Percentiles rank a stretch among this genome's conserved stretches.
These are phyloP conservation scores for Ellobium chinense DNA, from an alignment of 2,888 invertebrate genomes.

Conservation along the genomic window DNA sequence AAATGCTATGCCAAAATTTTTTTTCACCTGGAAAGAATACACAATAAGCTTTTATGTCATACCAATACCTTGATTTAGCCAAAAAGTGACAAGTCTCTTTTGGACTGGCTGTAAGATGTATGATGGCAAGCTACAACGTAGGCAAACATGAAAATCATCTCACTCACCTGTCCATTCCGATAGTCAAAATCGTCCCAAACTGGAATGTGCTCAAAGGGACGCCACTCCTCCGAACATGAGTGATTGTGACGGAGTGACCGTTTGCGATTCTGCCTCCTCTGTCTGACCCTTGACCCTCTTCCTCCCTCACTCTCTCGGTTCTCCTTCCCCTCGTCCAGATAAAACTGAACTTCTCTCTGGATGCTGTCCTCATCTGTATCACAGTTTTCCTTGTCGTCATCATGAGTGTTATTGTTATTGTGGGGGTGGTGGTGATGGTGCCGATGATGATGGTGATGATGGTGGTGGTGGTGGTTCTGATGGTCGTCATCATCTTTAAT, in stretches of 20 bases:
- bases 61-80: no score
- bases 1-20: no score
- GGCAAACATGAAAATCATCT: background rate
- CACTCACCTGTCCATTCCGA: conserved; percentile 77
- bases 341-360: background rate
- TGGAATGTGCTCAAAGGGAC: conserved; percentile 67
- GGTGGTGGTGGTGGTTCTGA: background rate
- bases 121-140: no score
- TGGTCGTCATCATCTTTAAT: conserved; percentile 24
- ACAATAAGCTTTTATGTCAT: no score
- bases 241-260: conserved; percentile 48
- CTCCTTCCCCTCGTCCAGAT: conserved; percentile 11
- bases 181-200: conserved; percentile 77
- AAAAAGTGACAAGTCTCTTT: no score
- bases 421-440: background rate
- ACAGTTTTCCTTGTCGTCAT: background rate
- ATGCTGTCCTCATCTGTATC: background rate
- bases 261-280: conserved; percentile 6
- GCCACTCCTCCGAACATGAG: conserved; percentile 71
- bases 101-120: no score
- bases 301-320: conserved; percentile 17
- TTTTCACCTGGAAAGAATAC: no score
- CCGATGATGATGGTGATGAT: background rate
- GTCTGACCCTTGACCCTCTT: conserved; percentile 6
- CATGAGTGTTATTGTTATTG: conserved; percentile 44